Conservation (phyloP, 2,888 invertebrate species). For the Scaptomyza parva region DNA sequence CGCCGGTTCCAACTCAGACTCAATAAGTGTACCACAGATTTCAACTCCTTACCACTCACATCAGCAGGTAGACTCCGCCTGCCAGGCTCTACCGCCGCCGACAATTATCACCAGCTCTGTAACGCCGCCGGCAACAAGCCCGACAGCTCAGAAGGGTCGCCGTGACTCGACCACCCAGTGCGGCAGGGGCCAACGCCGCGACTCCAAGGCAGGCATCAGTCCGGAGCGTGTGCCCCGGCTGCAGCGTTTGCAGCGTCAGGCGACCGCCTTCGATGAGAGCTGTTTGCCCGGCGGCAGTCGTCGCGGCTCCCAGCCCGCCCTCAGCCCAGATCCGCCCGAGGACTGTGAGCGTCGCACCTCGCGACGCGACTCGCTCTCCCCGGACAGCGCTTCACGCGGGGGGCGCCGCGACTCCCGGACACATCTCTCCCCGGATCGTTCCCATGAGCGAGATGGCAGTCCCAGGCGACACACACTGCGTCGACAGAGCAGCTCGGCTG, state of each 20-base stretch:
- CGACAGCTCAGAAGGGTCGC: conserved; percentile 88
- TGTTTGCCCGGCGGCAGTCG: conserved; percentile 90
- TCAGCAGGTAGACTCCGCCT: conserved; percentile 87
- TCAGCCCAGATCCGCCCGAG: conserved; percentile 92
- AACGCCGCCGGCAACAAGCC: conserved; percentile 93
- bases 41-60: conserved; percentile 86
- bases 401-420: conserved; percentile 90
- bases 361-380: conserved; percentile 94
- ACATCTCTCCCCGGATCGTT: conserved; percentile 92
- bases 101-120: conserved; percentile 94
- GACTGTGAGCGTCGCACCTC: conserved; percentile 89
- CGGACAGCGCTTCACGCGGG: conserved; percentile 92
- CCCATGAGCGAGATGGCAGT: conserved; percentile 92
- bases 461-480: conserved; percentile 90
- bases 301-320: conserved; percentile 92
- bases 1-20: conserved; percentile 88
- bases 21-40: conserved; percentile 85
- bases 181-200: conserved; percentile 88
- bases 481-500: conserved; percentile 93
- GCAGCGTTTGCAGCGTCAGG: conserved; percentile 92
- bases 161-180: conserved; percentile 95
- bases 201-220: conserved; percentile 88
- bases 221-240: conserved; percentile 88
- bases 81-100: conserved; percentile 88
- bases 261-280: conserved; percentile 95